Evolutionary conservation across 1,140 invertebrate species (phyloP).

Genomic region (Ceratoteleas bidentatus): DNA sequence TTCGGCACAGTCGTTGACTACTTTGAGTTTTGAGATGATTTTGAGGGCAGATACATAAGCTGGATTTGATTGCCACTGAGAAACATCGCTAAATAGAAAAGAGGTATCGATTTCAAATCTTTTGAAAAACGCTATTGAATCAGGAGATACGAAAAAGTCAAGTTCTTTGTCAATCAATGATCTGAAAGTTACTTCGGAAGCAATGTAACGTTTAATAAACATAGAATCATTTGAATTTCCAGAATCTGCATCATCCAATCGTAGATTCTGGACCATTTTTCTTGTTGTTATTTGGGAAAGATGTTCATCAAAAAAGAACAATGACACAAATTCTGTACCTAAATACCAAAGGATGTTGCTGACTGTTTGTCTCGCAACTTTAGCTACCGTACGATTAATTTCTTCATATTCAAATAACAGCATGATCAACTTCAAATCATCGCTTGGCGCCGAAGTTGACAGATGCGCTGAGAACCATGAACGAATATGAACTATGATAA

Average conservation of each 20-base stretch:
- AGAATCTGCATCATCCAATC: neutral
- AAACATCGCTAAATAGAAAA: slow-evolving; percentile 7
- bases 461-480: slow-evolving; percentile 57
- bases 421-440: slow-evolving; percentile 58
- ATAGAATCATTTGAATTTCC: neutral
- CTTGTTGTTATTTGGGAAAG: slow-evolving; percentile 1
- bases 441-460: slow-evolving; percentile 28
- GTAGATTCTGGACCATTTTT: slow-evolving; percentile 5
- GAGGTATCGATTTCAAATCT: slow-evolving; percentile 29
- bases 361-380: slow-evolving; percentile 37
- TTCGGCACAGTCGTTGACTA: slow-evolving; percentile 22
- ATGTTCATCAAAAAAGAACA: slow-evolving; percentile 43
- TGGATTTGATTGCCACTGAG: neutral
- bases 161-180: slow-evolving; percentile 38
- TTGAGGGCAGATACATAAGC: neutral
- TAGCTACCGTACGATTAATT: slow-evolving; percentile 38
- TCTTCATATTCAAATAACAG: slow-evolving; percentile 36
- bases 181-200: slow-evolving; percentile 3
- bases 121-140: slow-evolving; percentile 47
- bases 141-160: slow-evolving; percentile 40
- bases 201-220: no score
- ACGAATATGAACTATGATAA: slow-evolving; percentile 61
- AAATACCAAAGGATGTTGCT: slow-evolving; percentile 57
- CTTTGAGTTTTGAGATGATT: slow-evolving; percentile 6
- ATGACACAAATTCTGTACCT: slow-evolving; percentile 27